Base-by-base conservation (phyloP, 2,113 vertebrate species). In the Ancistrus triradiatus region DNA sequence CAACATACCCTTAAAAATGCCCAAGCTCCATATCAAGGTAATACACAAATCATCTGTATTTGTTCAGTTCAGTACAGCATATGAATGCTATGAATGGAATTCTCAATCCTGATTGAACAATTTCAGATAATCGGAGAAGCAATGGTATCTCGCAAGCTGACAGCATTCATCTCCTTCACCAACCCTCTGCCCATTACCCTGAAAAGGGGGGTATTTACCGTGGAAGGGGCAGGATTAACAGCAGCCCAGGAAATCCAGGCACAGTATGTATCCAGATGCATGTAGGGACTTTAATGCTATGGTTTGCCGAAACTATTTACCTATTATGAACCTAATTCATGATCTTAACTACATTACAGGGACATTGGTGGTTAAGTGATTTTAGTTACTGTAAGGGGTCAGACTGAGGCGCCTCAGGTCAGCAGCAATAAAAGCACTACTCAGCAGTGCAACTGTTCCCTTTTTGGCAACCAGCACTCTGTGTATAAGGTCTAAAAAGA, bases 151-250 rank as follows among this genome's bases (percentile, higher is more conserved):
- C 51, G 70, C 46, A 37, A 66, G 27, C 14, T 78, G 50, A 85
- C 60, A 2, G 81, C 70, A 18, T 27, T 52, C 33, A 77, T 90
- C 47, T 81, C 83, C 77, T 87, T 90, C 70, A 80, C 55, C 53
- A 90, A 90, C 66, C 87, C 88, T 3, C 75, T 90, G 15, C 82
- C 87, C 0, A 78, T 84, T 25, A 75, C 76, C 2, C 72, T 90
- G 46, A 84, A 35, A 43, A 35, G 66, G 2, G 87, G 89, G 0
- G 58, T 87, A 33, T 90, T 90, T 79, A 88, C 86, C 0, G 70
- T 86, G 58, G 89, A 90, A 63, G 89, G 89, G 7, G 77, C 84
- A 0, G 88, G 89, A 27, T 75, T 90, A 2, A 82, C 88, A 7
- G 15, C 64, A 1, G 66, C 75, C 9, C 76, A 77, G 55, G 63